Conservation (phyloP, 2,888 invertebrate genomes). For the Andrena camellia region DNA sequence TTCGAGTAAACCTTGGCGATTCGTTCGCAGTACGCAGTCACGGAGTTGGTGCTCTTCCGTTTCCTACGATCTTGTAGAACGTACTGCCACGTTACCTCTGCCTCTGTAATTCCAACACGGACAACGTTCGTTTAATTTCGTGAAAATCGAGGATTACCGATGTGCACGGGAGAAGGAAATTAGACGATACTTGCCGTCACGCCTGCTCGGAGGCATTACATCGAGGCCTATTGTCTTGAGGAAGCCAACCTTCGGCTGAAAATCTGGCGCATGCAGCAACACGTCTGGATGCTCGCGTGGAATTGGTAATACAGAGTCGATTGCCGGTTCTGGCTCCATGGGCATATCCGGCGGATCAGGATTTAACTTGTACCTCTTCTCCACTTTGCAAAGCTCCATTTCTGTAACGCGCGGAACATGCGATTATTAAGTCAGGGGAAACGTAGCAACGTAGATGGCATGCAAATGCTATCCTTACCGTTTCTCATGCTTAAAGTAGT, state of each 20-base stretch:
- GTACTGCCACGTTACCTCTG: conserved; percentile 89
- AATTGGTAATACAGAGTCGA: conserved; percentile 85
- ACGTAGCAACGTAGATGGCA: too few relatives aligned
- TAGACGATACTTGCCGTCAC: conserved; percentile 86
- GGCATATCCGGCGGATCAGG: conserved; percentile 86
- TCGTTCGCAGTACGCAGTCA: conserved; percentile 85
- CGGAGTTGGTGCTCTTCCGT: conserved; percentile 86
- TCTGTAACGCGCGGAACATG: conserved; percentile 80
- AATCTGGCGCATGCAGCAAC: conserved; percentile 85
- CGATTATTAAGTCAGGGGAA: background rate
- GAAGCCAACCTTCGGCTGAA: conserved; percentile 87
- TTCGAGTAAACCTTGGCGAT: conserved; percentile 80
- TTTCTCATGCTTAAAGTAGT: conserved; percentile 88
- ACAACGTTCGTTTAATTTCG: background rate
- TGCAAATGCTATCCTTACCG: conserved; percentile 85
- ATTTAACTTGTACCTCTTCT: conserved; percentile 86
- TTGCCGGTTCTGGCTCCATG: conserved; percentile 80
- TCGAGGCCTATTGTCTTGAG: conserved; percentile 87
- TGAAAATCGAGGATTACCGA: background rate
- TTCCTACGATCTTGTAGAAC: conserved; percentile 88
- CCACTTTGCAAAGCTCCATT: conserved; percentile 88
- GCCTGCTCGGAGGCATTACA: conserved; percentile 86
- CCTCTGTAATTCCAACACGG: conserved; percentile 85
- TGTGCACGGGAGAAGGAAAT: background rate
- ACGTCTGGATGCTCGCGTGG: conserved; percentile 86